phyloP scores from a whole-genome alignment of 2,113 vertebrate genomes.

The Eulemur rufifrons region DNA sequence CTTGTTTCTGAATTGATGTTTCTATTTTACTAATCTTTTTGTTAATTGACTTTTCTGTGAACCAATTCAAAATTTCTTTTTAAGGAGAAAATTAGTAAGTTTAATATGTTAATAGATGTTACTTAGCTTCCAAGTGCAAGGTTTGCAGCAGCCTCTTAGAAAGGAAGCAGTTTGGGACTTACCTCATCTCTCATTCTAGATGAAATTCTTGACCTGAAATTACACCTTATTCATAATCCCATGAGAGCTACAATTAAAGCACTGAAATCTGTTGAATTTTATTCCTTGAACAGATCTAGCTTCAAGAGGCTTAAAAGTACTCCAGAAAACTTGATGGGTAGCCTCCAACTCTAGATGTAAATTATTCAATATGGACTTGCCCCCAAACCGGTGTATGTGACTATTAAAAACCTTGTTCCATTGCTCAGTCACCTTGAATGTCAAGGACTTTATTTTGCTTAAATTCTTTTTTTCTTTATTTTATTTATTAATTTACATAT shows the following conservation, averaged over 20 bases:
- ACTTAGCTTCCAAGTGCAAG: neutral
- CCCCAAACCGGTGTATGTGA: neutral
- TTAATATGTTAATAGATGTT: neutral
- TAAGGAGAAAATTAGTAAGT: neutral
- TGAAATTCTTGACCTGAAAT: neutral
- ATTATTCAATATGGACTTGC: neutral
- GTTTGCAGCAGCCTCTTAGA: neutral
- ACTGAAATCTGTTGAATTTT: neutral
- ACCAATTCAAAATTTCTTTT: neutral
- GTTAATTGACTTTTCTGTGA: neutral
- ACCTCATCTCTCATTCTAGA: neutral
- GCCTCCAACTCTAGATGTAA: neutral
- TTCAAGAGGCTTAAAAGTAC: neutral
- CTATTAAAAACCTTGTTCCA: neutral
- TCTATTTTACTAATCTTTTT: neutral
- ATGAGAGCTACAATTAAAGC: neutral
- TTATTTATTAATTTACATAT: neutral
- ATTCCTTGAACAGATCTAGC: neutral
- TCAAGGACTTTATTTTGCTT: neutral
- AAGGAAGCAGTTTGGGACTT: neutral
- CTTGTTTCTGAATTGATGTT: neutral
- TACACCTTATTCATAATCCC: neutral
- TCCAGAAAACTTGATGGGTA: neutral
- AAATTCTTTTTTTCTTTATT: neutral
- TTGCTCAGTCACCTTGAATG: neutral